A percentile compares a stretch with the other conserved stretches of the same genome.
phyloP scores from a whole-genome alignment of 2,888 invertebrate genomes.

The Muscina levida region DNA sequence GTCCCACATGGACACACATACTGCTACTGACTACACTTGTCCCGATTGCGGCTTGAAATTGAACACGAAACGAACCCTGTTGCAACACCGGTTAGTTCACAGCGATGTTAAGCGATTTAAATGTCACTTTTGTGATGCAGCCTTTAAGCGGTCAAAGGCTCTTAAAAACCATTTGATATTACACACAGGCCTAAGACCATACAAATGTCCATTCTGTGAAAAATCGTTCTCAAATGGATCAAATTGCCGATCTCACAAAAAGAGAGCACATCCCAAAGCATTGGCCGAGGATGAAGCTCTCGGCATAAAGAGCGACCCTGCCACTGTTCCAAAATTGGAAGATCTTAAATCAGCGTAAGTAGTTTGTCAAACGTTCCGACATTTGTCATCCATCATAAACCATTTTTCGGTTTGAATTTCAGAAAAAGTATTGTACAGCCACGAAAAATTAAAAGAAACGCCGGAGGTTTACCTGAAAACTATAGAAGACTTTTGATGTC shows the following conservation, averaged over 20 bases:
- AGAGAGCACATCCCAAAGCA: conserved; percentile 78
- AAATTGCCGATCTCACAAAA: conserved; percentile 79
- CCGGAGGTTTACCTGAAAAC: conserved; percentile 48
- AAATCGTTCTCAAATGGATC: conserved; percentile 79
- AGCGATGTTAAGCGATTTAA: conserved; percentile 77
- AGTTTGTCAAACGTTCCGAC: conserved; percentile 30
- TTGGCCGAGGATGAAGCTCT: conserved; percentile 78
- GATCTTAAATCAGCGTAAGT: conserved; percentile 77
- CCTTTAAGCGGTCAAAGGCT: conserved; percentile 79
- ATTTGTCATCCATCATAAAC: no score
- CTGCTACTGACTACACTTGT: conserved; percentile 78
- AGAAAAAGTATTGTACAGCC: conserved; percentile 62
- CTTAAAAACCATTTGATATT: conserved; percentile 79
- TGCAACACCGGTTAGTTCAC: conserved; percentile 80
- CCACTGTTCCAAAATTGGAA: conserved; percentile 76
- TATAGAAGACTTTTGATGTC: conserved; percentile 54
- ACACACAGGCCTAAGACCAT: conserved; percentile 78
- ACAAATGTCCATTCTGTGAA: conserved; percentile 78
- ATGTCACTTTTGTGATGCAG: conserved; percentile 77
- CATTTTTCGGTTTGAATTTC: conserved; percentile 7
- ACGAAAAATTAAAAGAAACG: conserved; percentile 56
- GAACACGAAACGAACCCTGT: conserved; percentile 80
- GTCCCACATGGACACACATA: conserved; percentile 80
- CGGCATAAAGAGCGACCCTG: conserved; percentile 72
- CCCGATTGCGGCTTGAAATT: conserved; percentile 78